Evolutionary conservation across 2,888 invertebrate species (phyloP).

Genomic region (Xanthorhoe designata): DNA sequence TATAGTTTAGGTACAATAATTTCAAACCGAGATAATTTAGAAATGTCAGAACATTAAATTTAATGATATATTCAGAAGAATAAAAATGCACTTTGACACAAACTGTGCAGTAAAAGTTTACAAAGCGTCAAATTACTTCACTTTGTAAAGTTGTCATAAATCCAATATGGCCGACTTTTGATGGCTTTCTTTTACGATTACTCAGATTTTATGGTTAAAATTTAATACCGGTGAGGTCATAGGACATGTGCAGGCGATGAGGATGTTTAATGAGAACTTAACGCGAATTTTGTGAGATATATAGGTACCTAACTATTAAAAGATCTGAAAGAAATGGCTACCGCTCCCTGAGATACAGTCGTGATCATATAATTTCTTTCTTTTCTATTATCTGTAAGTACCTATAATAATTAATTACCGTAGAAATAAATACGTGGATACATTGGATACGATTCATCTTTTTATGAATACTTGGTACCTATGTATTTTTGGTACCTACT

Average conservation of each 20-base stretch:
- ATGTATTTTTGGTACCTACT: too few species aligned
- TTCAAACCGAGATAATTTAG: conserved; percentile 38
- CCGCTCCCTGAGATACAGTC: too few species aligned
- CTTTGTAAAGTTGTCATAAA: conserved; percentile 63
- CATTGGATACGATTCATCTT: too few species aligned
- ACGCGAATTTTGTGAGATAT: conserved; percentile 17
- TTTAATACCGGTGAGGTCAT: conserved; percentile 58
- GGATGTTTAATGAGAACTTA: conserved; percentile 9
- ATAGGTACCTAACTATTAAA: too few species aligned
- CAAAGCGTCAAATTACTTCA: conserved; percentile 15
- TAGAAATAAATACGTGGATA: too few species aligned
- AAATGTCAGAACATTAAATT: background rate
- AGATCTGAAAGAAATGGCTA: too few species aligned
- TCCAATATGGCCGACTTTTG: conserved; percentile 65
- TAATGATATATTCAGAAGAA: background rate
- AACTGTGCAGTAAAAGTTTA: conserved; percentile 10
- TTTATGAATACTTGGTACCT: too few species aligned
- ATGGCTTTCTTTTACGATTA: conserved; percentile 76
- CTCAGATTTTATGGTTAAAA: conserved; percentile 62
- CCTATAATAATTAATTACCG: too few species aligned
- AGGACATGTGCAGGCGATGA: conserved; percentile 25
- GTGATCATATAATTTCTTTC: too few species aligned
- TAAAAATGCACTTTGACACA: conserved; percentile 1
- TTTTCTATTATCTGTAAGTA: too few species aligned
- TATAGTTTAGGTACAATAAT: conserved; percentile 44